A percentile compares a stretch with the other conserved stretches of the same genome.
These are phyloP conservation scores for Drosophila niveifrons DNA, from an alignment of 2,888 invertebrate genomes.

Conservation along the genomic window DNA sequence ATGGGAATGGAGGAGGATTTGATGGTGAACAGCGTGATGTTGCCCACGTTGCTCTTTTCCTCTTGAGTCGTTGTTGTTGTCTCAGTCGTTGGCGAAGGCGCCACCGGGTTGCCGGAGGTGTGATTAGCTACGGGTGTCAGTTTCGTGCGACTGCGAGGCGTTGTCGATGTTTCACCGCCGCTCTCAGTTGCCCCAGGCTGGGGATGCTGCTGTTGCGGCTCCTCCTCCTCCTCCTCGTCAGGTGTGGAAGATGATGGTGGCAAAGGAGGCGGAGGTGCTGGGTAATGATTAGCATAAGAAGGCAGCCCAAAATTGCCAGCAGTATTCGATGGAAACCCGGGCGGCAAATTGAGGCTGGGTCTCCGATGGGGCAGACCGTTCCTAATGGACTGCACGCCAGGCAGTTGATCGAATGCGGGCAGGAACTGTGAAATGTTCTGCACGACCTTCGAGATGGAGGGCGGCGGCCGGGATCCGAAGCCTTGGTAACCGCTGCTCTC, in stretches of 20 bases:
- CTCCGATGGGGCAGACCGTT: conserved; percentile 78
- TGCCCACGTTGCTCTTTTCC: conserved; percentile 17
- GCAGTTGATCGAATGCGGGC: conserved; percentile 83
- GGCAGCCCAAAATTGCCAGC: conserved; percentile 49
- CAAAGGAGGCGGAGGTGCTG: conserved; percentile 25
- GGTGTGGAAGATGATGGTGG: conserved; percentile 8
- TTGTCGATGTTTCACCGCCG: conserved; percentile 32
- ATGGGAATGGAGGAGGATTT: conserved; percentile 90
- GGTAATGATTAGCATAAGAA: conserved; percentile 84
- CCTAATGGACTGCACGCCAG: conserved; percentile 83
- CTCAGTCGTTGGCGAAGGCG: conserved; percentile 14
- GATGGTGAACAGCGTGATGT: conserved; percentile 78
- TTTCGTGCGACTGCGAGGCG: conserved; percentile 75
- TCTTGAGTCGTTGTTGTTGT: conserved; percentile 8
- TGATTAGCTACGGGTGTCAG: conserved; percentile 75
- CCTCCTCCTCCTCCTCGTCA: conserved; percentile 23
- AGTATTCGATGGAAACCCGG: conserved; percentile 68
- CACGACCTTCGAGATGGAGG: conserved; percentile 82
- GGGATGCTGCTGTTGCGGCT: conserved; percentile 8
- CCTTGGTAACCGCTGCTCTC: conserved; percentile 63
- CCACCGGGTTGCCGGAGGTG: conserved; percentile 38
- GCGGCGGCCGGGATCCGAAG: conserved; percentile 75
- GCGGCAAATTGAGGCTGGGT: conserved; percentile 67
- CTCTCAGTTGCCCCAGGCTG: conserved; percentile 13
- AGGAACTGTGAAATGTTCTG: conserved; percentile 83